Evolutionary conservation across 2,797 vertebrate genomes (phyloP), one percentile per base, ranked within the genome.

Genomic region (Cichlasoma orientale): DNA sequence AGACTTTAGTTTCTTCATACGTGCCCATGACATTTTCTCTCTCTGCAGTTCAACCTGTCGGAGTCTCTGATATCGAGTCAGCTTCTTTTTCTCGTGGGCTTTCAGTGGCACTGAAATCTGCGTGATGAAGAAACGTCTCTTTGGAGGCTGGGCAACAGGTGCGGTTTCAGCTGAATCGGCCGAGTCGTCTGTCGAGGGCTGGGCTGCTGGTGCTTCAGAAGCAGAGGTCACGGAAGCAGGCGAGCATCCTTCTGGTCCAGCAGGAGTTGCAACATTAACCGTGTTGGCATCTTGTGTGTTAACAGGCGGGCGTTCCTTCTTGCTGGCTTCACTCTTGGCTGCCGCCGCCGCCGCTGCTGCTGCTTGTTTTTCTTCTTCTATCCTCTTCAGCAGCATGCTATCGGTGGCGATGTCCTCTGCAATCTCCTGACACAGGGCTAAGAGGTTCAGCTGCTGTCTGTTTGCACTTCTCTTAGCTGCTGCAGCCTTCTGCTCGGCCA

Each of bases 341-440:
- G 79, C 69, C 2, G 58, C 86, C 0, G 82, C 86, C 0, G 53
- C 82, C 0, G 75, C 86, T 0, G 56, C 88, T 0, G 84, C 92
- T 0, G 86, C 83, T 75, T 89, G 93, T 75, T 96, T 95, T 56
- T 94, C 94, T 55, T 94, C 93, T 63, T 95, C 97, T 83, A 95
- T 96, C 82, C 82, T 94, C 92, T 91, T 95, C 66, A 93, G 68
- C 68, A 92, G 95, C 97, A 88, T 97, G 56, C 97, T 98, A 91
- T 99, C 98, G 0, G 98, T 99, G 58, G 97, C 98, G n/a, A 99
- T 99, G 94, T 99, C 98, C 74, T 98, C 98, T 31, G 98, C 98
- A 1, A 99, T 99, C 92, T 99, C 98, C 88, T 99, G 97, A 93
- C 98, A 99, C 27, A 99, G 93, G 36, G 98, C 98, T 77, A 99